phyloP scores from a whole-genome alignment of 2,113 vertebrate genomes.

The Antigone vipio region DNA sequence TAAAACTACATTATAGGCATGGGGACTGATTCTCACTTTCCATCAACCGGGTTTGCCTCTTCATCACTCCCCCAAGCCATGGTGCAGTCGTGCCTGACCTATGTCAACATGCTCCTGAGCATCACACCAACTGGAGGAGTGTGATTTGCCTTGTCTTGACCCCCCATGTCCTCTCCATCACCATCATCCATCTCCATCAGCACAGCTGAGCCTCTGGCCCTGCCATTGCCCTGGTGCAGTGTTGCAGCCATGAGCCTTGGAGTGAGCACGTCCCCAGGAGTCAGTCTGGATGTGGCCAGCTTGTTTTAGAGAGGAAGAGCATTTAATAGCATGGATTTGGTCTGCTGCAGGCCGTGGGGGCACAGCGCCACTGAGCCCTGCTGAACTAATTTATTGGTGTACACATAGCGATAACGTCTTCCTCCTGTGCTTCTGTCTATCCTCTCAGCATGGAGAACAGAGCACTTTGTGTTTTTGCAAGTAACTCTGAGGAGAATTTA shows the following conservation, averaged over 20 bases:
- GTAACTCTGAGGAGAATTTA: background rate
- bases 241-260: fast-evolving
- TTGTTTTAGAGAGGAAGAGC: background rate
- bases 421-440: background rate
- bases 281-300: background rate
- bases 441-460: background rate
- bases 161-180: background rate
- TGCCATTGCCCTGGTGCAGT: background rate
- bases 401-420: background rate
- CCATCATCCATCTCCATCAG: background rate
- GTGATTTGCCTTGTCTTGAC: fast-evolving
- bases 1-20: background rate
- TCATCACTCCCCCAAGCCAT: background rate
- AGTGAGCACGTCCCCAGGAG: background rate
- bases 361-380: background rate
- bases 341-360: background rate
- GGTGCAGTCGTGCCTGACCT: background rate
- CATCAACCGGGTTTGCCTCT: background rate
- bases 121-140: background rate
- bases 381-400: background rate
- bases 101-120: background rate
- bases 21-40: background rate
- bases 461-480: background rate
- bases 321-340: background rate
- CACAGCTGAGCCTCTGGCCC: background rate